These are phyloP conservation scores for Platichthys stellatus DNA, from an alignment of 2,113 vertebrate species.

Conservation along the genomic window DNA sequence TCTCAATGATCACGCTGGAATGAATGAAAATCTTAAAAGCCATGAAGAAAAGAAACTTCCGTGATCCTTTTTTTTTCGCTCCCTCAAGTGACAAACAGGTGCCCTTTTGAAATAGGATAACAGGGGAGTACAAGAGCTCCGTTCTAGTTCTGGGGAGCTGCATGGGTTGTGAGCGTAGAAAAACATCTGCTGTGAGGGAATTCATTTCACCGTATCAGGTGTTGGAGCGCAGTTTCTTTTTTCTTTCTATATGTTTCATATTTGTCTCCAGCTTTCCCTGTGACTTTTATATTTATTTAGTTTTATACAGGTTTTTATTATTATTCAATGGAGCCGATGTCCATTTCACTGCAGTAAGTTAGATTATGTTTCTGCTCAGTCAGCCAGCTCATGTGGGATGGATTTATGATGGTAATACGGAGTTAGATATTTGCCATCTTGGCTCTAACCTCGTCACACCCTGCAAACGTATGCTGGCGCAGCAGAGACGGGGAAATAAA, in stretches of 20 bases:
- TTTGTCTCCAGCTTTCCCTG: neutral
- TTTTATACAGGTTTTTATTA: neutral
- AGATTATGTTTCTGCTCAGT: conserved; percentile 13
- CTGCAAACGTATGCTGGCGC: neutral
- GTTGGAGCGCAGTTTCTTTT: conserved; percentile 5
- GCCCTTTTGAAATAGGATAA: conserved; percentile 74
- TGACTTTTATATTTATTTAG: conserved; percentile 4
- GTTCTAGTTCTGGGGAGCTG: conserved; percentile 39
- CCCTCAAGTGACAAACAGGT: conserved; percentile 76
- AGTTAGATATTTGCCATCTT: conserved; percentile 25
- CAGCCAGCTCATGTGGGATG: conserved; percentile 9
- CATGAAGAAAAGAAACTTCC: conserved; percentile 66
- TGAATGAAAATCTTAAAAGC: conserved; percentile 71
- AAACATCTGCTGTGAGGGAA: conserved; percentile 30
- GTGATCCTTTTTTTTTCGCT: conserved; percentile 15
- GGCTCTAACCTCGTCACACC: conserved; percentile 13
- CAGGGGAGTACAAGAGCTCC: conserved; percentile 39
- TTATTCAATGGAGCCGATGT: neutral
- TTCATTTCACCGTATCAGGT: conserved; percentile 31
- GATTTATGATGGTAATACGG: conserved; percentile 32
- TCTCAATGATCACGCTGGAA: conserved; percentile 64
- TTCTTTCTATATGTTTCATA: neutral
- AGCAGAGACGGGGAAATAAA: conserved; percentile 1
- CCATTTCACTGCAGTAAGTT: neutral
- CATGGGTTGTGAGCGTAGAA: conserved; percentile 24